Conservation (phyloP, 2,888 invertebrate species). For the Rhodophaea formosa region DNA sequence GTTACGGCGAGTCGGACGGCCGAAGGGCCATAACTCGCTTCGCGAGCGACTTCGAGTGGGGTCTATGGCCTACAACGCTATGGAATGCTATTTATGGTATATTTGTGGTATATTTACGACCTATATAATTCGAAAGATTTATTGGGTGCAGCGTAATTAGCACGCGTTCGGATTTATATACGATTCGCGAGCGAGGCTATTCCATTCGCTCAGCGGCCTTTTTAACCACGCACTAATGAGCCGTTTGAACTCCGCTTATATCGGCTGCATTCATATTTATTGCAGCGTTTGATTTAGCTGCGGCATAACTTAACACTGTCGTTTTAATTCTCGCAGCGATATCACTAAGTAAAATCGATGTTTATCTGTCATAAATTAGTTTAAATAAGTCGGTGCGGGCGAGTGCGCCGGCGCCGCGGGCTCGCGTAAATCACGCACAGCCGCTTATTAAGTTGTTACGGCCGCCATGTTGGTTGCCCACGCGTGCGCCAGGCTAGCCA, state of each 20-base stretch:
- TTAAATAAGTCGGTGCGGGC: constrained; percentile 62
- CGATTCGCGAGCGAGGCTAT: constrained; percentile 39
- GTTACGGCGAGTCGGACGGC: constrained; percentile 63
- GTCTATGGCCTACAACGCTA: constrained; percentile 70
- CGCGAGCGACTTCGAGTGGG: constrained; percentile 66
- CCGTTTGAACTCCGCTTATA: constrained; percentile 40
- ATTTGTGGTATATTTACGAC: constrained; percentile 68
- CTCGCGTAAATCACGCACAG: constrained; percentile 75
- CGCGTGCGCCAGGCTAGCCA: constrained; percentile 54
- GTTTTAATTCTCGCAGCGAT: constrained; percentile 38
- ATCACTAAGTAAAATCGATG: constrained; percentile 61
- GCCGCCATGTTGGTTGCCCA: constrained; percentile 70
- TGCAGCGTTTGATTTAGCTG: constrained; percentile 25
- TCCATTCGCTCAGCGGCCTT: constrained; percentile 32
- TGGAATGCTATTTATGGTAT: constrained; percentile 63
- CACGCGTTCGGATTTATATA: constrained; percentile 61
- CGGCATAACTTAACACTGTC: constrained; percentile 30
- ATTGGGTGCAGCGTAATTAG: constrained; percentile 71
- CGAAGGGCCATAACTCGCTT: constrained; percentile 63
- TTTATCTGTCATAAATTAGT: constrained; percentile 77
- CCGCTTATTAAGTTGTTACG: constrained; percentile 80
- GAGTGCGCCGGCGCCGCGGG: constrained; percentile 76
- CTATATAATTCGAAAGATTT: constrained; percentile 70
- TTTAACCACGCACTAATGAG: constrained; percentile 55
- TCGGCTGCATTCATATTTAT: constrained; percentile 32